A percentile compares a stretch with the other conserved stretches of the same genome.
Evolutionary conservation across 2,797 vertebrate species (phyloP).

Genomic region (Thripadectes ignobilis): DNA sequence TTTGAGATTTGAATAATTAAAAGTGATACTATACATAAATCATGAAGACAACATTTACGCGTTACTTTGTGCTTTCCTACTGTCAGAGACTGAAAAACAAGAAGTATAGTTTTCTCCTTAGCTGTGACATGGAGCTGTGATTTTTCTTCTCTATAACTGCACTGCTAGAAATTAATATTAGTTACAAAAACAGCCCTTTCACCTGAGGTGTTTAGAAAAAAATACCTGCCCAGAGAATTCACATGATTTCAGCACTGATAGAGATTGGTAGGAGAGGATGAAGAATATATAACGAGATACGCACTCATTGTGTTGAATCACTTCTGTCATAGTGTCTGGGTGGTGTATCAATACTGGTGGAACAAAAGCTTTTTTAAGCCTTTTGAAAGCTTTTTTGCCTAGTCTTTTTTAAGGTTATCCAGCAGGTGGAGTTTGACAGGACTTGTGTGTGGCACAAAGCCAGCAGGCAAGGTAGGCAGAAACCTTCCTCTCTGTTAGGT

Average conservation of each 20-base stretch:
- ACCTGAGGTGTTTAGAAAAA: not conserved
- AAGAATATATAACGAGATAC: not conserved
- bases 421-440: slow-evolving; percentile 21
- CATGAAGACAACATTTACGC: not conserved
- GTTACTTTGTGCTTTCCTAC: not conserved
- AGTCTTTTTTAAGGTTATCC: not conserved
- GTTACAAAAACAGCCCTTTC: not conserved
- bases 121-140: not conserved
- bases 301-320: rapidly evolving
- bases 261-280: not conserved
- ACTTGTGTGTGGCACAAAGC: not conserved
- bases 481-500: not conserved
- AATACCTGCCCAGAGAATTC: not conserved
- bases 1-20: not conserved
- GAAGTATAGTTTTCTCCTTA: not conserved
- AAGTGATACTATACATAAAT: not conserved
- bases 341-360: not conserved
- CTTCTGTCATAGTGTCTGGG: not conserved
- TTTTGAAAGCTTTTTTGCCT: not conserved
- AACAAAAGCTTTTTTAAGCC: not conserved
- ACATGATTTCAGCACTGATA: not conserved
- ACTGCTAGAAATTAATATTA: not conserved
- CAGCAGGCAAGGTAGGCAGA: not conserved
- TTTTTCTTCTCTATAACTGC: not conserved
- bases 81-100: not conserved